Evolutionary conservation across 2,113 vertebrate genomes (phyloP).

Genomic region (Lampris incognitus): DNA sequence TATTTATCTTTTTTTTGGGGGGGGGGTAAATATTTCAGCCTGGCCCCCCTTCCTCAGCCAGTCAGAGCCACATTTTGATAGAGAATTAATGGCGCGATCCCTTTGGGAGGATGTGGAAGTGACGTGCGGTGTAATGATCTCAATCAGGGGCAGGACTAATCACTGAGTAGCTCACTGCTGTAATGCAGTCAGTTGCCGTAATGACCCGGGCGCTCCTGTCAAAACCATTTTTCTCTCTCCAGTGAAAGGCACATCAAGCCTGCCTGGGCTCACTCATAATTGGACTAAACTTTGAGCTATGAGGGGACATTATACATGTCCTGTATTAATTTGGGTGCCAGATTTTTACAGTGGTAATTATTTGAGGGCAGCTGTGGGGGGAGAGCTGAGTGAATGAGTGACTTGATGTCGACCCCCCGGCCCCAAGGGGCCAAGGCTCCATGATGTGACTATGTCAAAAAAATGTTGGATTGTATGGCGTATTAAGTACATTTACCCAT

Average conservation of each 20-base stretch:
- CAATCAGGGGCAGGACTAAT: conserved; percentile 83
- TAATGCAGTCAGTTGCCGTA: conserved; percentile 84
- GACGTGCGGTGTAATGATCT: conserved; percentile 85
- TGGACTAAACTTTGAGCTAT: conserved; percentile 88
- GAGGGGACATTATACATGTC: conserved; percentile 86
- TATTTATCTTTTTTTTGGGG: neutral
- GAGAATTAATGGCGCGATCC: conserved; percentile 75
- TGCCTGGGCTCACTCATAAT: conserved; percentile 80
- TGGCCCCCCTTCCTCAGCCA: conserved; percentile 49
- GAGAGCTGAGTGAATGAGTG: conserved; percentile 38
- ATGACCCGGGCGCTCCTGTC: conserved; percentile 82
- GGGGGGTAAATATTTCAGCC: conserved; percentile 23
- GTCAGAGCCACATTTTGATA: conserved; percentile 23
- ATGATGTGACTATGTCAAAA: neutral
- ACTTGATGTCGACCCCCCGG: conserved; percentile 34
- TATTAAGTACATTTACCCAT: neutral
- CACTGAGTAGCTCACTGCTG: conserved; percentile 78
- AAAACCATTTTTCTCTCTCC: conserved; percentile 82
- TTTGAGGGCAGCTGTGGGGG: conserved; percentile 67
- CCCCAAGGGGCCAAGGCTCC: neutral
- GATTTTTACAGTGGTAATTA: conserved; percentile 85
- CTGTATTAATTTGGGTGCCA: conserved; percentile 82
- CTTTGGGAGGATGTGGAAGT: conserved; percentile 80
- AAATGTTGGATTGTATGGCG: neutral
- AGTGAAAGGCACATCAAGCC: conserved; percentile 78